These are phyloP conservation scores for Peucedramus taeniatus DNA, from an alignment of 2,113 vertebrate genomes.

Conservation along the genomic window DNA sequence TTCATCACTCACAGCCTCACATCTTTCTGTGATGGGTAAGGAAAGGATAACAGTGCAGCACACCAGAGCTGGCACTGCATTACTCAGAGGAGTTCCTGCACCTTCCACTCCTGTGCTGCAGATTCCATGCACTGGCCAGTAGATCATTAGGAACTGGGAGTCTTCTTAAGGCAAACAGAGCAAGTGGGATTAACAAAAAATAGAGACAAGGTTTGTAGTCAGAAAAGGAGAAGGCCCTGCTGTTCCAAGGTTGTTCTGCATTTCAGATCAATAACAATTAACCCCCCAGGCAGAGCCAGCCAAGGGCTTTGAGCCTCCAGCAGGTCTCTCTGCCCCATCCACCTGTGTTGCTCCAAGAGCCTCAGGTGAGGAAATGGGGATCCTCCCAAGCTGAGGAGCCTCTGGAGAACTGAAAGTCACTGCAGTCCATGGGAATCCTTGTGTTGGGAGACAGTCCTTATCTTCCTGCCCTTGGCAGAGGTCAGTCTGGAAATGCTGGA, in stretches of 20 bases:
- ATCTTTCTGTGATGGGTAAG: background rate
- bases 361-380: background rate
- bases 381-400: too few relatives aligned
- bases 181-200: background rate
- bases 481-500: background rate
- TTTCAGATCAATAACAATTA: background rate
- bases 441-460: background rate
- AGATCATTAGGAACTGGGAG: background rate
- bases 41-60: background rate
- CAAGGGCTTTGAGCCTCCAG: background rate
- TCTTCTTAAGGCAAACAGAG: background rate
- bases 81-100: background rate
- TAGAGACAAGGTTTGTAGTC: background rate
- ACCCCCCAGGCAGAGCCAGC: background rate
- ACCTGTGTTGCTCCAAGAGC: rapidly evolving
- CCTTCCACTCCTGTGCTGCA: background rate
- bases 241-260: background rate
- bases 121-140: background rate
- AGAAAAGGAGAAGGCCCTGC: background rate
- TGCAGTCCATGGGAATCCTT: background rate
- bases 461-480: background rate
- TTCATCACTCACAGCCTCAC: background rate
- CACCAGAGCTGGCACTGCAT: background rate
- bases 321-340: background rate
- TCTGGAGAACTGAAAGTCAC: background rate